These are phyloP conservation scores for Thymelicus sylvestris DNA, from an alignment of 2,888 invertebrate genomes.

Conservation along the genomic window DNA sequence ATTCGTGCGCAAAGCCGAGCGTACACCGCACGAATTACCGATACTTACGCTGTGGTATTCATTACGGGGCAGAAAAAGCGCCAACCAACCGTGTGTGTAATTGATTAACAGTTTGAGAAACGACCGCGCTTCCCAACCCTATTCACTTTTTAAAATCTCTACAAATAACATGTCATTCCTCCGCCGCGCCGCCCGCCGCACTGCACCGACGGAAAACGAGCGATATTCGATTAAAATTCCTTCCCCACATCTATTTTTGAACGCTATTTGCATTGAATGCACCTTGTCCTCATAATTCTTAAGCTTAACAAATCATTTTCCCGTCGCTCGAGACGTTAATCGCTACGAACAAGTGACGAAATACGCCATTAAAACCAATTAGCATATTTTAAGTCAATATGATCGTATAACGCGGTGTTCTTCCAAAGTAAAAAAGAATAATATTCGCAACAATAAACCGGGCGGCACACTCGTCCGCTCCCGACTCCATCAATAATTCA, in stretches of 20 bases:
- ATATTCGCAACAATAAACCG: constrained; percentile 73
- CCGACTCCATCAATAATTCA: constrained; percentile 78
- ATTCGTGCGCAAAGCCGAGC: constrained; percentile 73
- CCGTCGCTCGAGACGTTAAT: constrained; percentile 20
- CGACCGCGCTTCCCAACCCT: constrained; percentile 55
- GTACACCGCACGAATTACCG: constrained; percentile 54
- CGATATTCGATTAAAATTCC: constrained; percentile 45
- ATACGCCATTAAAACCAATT: constrained; percentile 30
- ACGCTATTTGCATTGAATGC: constrained; percentile 55
- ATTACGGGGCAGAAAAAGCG: constrained; percentile 78
- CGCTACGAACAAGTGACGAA: constrained; percentile 13
- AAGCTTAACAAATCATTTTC: constrained; percentile 30
- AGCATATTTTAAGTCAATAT: constrained; percentile 30
- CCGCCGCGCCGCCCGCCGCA: constrained; percentile 42
- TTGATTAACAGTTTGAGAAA: constrained; percentile 79
- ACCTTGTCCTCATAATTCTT: constrained; percentile 31
- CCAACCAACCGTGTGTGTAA: constrained; percentile 75
- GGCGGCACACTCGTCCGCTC: constrained; percentile 57
- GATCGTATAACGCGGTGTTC: constrained; percentile 20
- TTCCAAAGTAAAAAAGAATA: constrained; percentile 43
- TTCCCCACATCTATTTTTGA: constrained; percentile 50
- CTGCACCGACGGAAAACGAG: constrained; percentile 47
- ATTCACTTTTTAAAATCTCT: constrained; percentile 59
- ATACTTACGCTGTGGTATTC: constrained; percentile 72
- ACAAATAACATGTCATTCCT: constrained; percentile 60